A percentile compares a stretch with the other conserved stretches of the same genome.
Conservation (phyloP, 2,888 invertebrate genomes). For the Pterostichus niger region DNA sequence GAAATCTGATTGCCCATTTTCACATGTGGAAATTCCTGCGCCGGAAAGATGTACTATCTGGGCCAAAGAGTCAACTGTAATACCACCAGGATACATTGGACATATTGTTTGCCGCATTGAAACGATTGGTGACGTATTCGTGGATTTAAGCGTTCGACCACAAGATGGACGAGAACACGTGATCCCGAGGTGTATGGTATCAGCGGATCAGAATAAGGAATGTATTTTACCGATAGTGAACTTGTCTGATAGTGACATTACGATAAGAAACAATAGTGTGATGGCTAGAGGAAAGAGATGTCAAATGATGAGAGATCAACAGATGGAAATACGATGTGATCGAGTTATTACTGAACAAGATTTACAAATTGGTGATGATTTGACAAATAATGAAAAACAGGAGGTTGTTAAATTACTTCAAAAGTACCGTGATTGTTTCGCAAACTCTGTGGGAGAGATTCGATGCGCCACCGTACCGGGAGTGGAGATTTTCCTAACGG, state of each 20-base stretch:
- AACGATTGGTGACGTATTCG: no score
- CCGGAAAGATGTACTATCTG: no score
- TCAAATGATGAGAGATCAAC: background rate
- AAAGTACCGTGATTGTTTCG: constrained; percentile 27
- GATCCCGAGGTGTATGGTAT: no score
- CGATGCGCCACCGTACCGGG: constrained; percentile 53
- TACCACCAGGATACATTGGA: no score
- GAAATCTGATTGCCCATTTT: no score
- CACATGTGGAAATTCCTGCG: no score
- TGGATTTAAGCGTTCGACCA: no score
- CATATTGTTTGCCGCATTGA: no score
- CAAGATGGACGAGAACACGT: no score
- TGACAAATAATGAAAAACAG: background rate
- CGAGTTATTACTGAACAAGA: no score
- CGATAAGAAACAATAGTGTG: background rate
- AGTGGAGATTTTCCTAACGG: constrained; percentile 68
- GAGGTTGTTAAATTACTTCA: background rate
- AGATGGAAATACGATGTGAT: background rate
- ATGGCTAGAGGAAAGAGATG: background rate
- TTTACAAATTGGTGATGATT: background rate
- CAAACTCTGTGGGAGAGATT: constrained; percentile 50
- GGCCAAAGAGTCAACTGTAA: no score
- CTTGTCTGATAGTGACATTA: background rate
- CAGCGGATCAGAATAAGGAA: no score
- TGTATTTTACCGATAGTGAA: background rate